Percentiles rank a stretch among this genome's conserved stretches.
Evolutionary conservation across 2,113 vertebrate genomes (phyloP).

Genomic region (Casuarius casuarius): DNA sequence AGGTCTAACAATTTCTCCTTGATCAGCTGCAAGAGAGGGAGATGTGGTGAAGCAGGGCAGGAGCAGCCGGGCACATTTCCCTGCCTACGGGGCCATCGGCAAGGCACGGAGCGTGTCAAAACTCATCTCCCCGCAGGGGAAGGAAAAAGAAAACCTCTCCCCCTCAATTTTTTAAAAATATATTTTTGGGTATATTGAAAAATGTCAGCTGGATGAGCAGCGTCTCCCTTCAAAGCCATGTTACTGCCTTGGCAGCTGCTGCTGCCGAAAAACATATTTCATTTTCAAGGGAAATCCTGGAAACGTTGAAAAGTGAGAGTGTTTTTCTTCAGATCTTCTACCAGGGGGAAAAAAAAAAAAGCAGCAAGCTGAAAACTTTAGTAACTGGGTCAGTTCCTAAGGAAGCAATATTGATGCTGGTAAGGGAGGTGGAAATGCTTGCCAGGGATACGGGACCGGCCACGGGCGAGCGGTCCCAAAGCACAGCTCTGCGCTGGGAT

Average conservation of each 20-base stretch:
- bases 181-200: neutral
- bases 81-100: accelerated
- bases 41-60: neutral
- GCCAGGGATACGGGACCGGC: neutral
- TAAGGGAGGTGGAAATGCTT: neutral
- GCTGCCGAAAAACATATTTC: neutral
- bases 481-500: neutral
- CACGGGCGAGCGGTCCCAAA: accelerated
- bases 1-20: slow-evolving; percentile 93
- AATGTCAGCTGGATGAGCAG: neutral
- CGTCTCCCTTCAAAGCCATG: neutral
- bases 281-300: neutral
- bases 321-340: neutral
- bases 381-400: neutral
- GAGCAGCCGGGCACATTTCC: neutral
- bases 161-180: neutral
- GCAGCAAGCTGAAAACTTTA: neutral
- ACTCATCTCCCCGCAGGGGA: neutral
- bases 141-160: accelerated
- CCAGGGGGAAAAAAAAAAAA: neutral
- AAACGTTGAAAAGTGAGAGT: neutral
- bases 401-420: neutral
- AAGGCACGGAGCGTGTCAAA: neutral
- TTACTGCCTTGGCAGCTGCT: neutral
- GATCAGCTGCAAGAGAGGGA: slow-evolving; percentile 84